Evolutionary conservation across 2,113 vertebrate species (phyloP), one percentile per base, ranked within the genome.

Genomic region (Elaphurus davidianus): DNA sequence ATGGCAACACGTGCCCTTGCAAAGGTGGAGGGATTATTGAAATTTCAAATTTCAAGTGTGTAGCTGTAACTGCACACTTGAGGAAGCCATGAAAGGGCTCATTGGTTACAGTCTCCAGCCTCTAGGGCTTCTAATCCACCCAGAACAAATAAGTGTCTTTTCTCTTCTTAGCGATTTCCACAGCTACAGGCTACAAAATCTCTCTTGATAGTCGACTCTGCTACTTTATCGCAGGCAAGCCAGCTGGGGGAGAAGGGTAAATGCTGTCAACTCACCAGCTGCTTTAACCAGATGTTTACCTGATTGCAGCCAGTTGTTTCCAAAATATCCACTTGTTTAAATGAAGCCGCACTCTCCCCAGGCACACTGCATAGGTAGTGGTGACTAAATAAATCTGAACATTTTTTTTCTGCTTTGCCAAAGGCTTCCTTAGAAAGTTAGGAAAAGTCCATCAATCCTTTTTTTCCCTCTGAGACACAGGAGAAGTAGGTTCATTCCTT

Each of bases 1-100:
- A 89, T 76, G 90, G 96, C 15, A 95, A 98, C 54, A 87, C 64
- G 47, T 64, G 50, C 16, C 88, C n/a, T 88, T 82, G 82, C 85
- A 87, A 74, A 95, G 36, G 36, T 74, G 74, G 76, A 3, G n/a
- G 17, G 30, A 55, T 82, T 52, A 25, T 33, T 57, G 84, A 47
- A 94, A 91, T 95, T 96, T 95, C 85, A 55, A 84, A 50, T 50
- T 13, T 50, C 47, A 50, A 50, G 47, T 50, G 47, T 5, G 16
- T n/a, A 62, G 15, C 64, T 54, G 0, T 55, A 28, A 71, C 74
- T 85, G 3, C 9, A 30, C 15, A 27, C 4, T 47, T 21, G 19
- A 60, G 85, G 47, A 90, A 60, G 55, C 21, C 40, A 4, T 23
- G 40, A 91, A 94, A 94, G 47, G 55, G 17, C 67, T n/a, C 21